Percentiles rank a stretch among this genome's conserved stretches.
Conservation (phyloP, 1,140 invertebrate species). For the Leptoteleia sp. region DNA sequence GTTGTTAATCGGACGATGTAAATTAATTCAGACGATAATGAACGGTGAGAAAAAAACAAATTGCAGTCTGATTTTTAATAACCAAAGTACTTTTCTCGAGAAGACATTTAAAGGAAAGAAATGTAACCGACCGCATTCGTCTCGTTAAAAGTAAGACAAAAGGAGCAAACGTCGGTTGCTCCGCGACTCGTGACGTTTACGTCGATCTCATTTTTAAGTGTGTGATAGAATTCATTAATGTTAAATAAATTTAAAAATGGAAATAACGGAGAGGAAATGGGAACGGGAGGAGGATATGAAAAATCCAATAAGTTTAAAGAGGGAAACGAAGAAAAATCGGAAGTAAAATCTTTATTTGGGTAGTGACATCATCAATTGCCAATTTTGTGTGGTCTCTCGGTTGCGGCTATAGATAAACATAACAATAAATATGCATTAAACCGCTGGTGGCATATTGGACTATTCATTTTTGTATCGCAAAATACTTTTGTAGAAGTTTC, state of each 20-base stretch:
- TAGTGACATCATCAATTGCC: constrained; percentile 42
- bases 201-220: constrained; percentile 79
- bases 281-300: constrained; percentile 1
- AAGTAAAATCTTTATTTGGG: constrained; percentile 19
- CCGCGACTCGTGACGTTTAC: constrained; percentile 71
- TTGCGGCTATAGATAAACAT: constrained; percentile 52
- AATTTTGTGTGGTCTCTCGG: constrained; percentile 57
- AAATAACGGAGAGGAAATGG: constrained; percentile 14
- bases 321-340: constrained; percentile 22
- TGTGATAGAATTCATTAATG: constrained; percentile 64
- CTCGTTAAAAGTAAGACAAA: constrained; percentile 52
- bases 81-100: constrained; percentile 57
- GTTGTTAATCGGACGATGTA: constrained; percentile 39
- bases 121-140: constrained; percentile 40
- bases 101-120: constrained; percentile 35
- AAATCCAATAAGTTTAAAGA: background rate
- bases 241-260: constrained; percentile 37
- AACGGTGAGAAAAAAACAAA: constrained; percentile 15
- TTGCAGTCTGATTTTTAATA: constrained; percentile 22
- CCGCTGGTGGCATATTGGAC: constrained; percentile 66
- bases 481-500: constrained; percentile 68
- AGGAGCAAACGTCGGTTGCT: constrained; percentile 68
- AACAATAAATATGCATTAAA: constrained; percentile 59
- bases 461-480: constrained; percentile 65
- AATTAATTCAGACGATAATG: constrained; percentile 36